Percentiles rank a stretch among this genome's conserved stretches.
Evolutionary conservation across 1,140 invertebrate species (phyloP).

Genomic region (Hycleus phaleratus): DNA sequence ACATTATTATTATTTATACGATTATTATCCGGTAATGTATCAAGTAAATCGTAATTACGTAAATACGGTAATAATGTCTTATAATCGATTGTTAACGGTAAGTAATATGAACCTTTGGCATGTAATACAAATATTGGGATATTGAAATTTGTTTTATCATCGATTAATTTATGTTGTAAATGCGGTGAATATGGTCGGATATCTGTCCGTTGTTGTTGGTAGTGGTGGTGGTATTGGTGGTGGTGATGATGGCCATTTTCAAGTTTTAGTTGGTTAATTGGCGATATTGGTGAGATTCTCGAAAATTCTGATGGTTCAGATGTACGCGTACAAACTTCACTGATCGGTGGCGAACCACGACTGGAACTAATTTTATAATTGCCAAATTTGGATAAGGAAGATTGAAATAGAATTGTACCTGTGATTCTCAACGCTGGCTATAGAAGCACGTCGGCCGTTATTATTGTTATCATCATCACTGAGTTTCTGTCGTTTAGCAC

Average conservation of each 20-base stretch:
- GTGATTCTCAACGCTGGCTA: conserved; percentile 34
- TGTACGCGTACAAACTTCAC: conserved; percentile 30
- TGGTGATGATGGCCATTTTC: not conserved
- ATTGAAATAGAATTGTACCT: conserved; percentile 22
- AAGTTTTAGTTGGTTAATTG: not conserved
- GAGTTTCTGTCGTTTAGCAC: conserved; percentile 26
- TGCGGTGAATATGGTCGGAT: not conserved
- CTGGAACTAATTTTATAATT: conserved; percentile 23
- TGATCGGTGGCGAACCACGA: conserved; percentile 35
- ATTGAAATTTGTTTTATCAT: conserved; percentile 42
- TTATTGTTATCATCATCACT: conserved; percentile 1
- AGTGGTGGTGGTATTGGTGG: not conserved
- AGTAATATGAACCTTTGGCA: conserved; percentile 80
- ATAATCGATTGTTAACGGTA: conserved; percentile 81
- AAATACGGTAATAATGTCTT: conserved; percentile 64
- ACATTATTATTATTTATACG: conserved; percentile 50
- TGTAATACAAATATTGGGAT: conserved; percentile 78
- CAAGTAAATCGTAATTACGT: conserved; percentile 49
- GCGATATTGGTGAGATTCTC: not conserved
- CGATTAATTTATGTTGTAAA: conserved; percentile 1
- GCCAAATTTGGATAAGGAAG: not conserved
- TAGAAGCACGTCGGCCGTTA: conserved; percentile 26
- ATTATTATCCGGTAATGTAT: conserved; percentile 43
- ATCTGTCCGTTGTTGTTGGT: too few relatives aligned
- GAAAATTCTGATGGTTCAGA: conserved; percentile 19